Evolutionary conservation across 2,888 invertebrate genomes (phyloP).

Genomic region (Drosophila anomelani): DNA sequence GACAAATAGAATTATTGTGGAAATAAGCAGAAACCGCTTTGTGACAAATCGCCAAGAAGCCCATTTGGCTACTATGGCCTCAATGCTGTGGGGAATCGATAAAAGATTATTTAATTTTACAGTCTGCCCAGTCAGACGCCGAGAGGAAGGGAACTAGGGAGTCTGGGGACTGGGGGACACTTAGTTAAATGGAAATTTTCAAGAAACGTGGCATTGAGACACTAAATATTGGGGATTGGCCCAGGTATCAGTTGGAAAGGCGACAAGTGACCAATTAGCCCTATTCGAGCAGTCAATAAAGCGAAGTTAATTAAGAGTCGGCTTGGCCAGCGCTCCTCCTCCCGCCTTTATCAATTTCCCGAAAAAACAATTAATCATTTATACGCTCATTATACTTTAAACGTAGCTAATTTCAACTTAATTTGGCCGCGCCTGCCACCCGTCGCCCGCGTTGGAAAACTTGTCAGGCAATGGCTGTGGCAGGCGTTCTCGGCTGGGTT

Average conservation of each 20-base stretch:
- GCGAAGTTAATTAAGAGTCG: constrained; percentile 61
- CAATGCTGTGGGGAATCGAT: constrained; percentile 24
- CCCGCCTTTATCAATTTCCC: constrained; percentile 58
- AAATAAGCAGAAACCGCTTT: constrained; percentile 44
- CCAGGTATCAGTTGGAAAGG: constrained; percentile 55
- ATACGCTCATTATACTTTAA: constrained; percentile 74
- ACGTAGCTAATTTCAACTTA: constrained; percentile 68
- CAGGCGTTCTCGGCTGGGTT: constrained; percentile 7
- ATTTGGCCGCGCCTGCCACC: constrained; percentile 43
- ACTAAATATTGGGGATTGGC: constrained; percentile 7
- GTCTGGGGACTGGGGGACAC: constrained; percentile 16
- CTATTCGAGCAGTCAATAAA: constrained; percentile 65
- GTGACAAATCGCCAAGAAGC: constrained; percentile 37
- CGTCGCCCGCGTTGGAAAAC: constrained; percentile 4
- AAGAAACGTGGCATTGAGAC: background rate
- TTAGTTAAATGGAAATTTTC: constrained; percentile 17
- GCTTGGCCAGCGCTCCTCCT: constrained; percentile 4
- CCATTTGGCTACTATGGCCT: background rate
- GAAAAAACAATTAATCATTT: constrained; percentile 71
- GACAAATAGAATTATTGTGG: constrained; percentile 56
- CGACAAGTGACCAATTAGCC: constrained; percentile 62
- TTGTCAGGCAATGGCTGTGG: constrained; percentile 18
- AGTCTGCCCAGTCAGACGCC: background rate
- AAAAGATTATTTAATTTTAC: constrained; percentile 33
- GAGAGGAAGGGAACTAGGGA: background rate